Base-by-base conservation (phyloP, 2,888 invertebrate genomes). In the Augiades crinisus region DNA sequence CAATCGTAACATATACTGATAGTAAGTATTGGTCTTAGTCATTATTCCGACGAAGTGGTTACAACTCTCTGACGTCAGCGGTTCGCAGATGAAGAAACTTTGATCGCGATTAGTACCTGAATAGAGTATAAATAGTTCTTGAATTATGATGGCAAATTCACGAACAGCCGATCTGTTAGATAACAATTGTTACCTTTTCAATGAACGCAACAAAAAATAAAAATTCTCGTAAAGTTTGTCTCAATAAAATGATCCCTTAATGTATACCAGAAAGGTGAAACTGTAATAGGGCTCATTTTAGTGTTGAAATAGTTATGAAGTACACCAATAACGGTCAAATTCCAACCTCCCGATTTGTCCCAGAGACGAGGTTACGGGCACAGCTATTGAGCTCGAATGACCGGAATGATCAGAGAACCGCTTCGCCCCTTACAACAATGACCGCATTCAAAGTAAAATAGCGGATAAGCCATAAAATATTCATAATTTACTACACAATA, bases 381-480 rank as follows among this genome's bases (percentile, higher is more conserved):
- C 56, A 51, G 55, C 61, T 64, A 68, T 68, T 63, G 58, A 64
- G 59, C 63, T 49, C 65, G 70, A 64, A 70, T 71, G 72, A 76
- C 73, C 74, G 66, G 58, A 75, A 74, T 72, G 63, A 70, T 65
- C 52, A 62, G 56, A 61, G 60, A 62, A 62, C 58, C 58, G 57
- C 51, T 57, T 62, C 52, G 63, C 68, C 69, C 70, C 65, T 59
- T 62, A 27, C 56, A 70, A 81, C 81, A 84, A 82, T 72, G 70
- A 72, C 70, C 70, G 59, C 69, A 68, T 76, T 75, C 70, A 76
- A 56, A 65, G 56, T 64, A 70, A 74, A 74, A 79, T 70, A 77
- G 60, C 65, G 64, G 67, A 77, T 73, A 74, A 77, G 62, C 73
- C 68, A 71, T 81, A 75, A 80, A 81, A 83, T 83, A 86, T 85